A percentile compares a stretch with the other conserved stretches of the same genome.
Evolutionary conservation across 1,140 invertebrate species (phyloP).

Genomic region (Chionoecetes opilio): DNA sequence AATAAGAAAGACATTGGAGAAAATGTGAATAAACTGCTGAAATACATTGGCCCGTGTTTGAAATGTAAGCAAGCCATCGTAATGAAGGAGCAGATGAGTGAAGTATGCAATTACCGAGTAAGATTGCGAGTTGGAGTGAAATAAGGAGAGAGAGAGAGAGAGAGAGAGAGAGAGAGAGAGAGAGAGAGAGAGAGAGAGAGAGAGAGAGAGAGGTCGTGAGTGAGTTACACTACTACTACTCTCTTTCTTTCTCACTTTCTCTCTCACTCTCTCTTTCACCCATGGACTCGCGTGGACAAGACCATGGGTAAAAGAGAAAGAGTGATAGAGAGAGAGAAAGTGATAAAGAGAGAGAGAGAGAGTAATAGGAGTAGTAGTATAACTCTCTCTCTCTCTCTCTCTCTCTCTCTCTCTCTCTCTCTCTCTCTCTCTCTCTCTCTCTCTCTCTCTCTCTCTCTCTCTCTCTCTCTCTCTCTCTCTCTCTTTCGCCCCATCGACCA

Average conservation of each 20-base stretch:
- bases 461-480: conserved; percentile 52
- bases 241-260: too few relatives aligned
- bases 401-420: conserved; percentile 51
- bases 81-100: too few relatives aligned
- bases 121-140: background rate
- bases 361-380: background rate
- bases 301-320: background rate
- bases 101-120: too few relatives aligned
- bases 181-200: conserved; percentile 8
- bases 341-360: background rate
- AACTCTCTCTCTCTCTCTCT: conserved; percentile 17
- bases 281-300: background rate
- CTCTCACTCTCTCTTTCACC: too few relatives aligned
- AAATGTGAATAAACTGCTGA: too few relatives aligned
- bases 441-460: conserved; percentile 46
- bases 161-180: conserved; percentile 20
- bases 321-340: too few relatives aligned
- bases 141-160: background rate
- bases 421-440: conserved; percentile 41
- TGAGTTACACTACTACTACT: background rate
- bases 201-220: background rate
- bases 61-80: too few relatives aligned
- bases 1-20: too few relatives aligned
- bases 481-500: background rate
- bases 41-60: too few relatives aligned